These are phyloP conservation scores for Anguilla pacifica DNA, from an alignment of 2,797 vertebrate genomes.

Conservation along the genomic window DNA sequence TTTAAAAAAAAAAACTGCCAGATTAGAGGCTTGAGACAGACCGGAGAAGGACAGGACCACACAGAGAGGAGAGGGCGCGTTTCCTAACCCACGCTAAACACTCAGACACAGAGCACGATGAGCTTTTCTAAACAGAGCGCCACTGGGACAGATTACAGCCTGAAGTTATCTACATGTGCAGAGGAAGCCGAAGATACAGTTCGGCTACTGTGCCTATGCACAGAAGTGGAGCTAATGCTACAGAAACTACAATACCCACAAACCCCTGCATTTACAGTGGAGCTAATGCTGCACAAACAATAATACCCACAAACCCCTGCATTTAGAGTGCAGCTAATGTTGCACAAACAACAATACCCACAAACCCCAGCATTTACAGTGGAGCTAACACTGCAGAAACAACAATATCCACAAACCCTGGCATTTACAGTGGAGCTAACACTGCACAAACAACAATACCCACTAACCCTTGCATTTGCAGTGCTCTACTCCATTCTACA, in stretches of 20 bases:
- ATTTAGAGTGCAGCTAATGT: not conserved
- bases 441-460: not conserved
- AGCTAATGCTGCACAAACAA: not conserved
- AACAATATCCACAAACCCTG: not conserved
- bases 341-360: not conserved
- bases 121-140: not conserved
- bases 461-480: not conserved
- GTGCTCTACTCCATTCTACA: not conserved
- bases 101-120: not conserved
- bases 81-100: not conserved
- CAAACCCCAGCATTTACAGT: not conserved
- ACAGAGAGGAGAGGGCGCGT: not conserved
- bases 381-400: not conserved
- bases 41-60: conserved; percentile 6
- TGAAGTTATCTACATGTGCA: not conserved
- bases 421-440: not conserved
- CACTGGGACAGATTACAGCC: not conserved
- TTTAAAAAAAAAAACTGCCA: not conserved
- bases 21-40: not conserved
- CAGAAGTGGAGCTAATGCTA: not conserved
- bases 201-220: not conserved
- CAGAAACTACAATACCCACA: not conserved
- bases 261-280: not conserved
- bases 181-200: not conserved
- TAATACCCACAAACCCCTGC: not conserved